A percentile compares a stretch with the other conserved stretches of the same genome.
Conservation (phyloP, 2,797 vertebrate genomes). For the Myotis planiceps region DNA sequence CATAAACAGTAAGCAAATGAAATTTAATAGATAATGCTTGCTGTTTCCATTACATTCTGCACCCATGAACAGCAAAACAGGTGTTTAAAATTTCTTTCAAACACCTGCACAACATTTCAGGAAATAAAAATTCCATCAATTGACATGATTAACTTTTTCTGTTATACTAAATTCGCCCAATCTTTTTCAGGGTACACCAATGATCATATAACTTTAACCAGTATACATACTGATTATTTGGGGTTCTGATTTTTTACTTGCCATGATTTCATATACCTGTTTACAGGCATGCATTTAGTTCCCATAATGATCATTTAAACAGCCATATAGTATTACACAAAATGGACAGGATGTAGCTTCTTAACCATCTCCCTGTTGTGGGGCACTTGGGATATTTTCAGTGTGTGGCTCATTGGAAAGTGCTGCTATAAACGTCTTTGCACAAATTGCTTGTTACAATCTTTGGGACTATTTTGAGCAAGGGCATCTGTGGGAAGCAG, state of each 20-base stretch:
- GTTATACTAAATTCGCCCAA: background rate
- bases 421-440: constrained; percentile 27
- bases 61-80: background rate
- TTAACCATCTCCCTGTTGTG: background rate
- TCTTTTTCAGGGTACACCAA: background rate
- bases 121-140: background rate
- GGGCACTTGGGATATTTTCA: background rate
- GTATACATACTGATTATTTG: background rate
- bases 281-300: background rate
- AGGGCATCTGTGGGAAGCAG: constrained; percentile 2
- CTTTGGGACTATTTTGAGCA: constrained; percentile 43
- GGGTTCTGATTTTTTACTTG: background rate
- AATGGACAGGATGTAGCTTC: background rate
- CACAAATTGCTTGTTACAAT: background rate
- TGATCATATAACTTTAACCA: constrained; percentile 4
- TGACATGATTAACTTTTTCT: background rate
- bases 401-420: background rate
- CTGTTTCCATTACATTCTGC: background rate
- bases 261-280: background rate
- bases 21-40: background rate
- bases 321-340: background rate
- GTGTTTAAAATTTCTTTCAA: background rate
- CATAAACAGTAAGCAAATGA: background rate
- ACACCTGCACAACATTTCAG: background rate
- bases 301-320: background rate